These are phyloP conservation scores for Tupiocoris notatus DNA, from an alignment of 2,888 invertebrate genomes.

Conservation along the genomic window DNA sequence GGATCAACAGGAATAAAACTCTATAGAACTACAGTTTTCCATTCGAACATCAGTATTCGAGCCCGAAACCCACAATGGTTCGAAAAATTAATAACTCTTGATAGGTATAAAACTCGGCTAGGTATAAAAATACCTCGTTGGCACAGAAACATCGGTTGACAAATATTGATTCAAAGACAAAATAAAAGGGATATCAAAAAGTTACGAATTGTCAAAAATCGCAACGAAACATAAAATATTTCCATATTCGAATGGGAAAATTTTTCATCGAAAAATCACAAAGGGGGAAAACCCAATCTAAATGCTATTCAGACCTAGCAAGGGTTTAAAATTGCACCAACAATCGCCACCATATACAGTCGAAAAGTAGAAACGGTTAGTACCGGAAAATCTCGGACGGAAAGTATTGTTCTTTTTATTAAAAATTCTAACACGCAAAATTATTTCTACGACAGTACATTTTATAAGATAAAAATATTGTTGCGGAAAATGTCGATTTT, in stretches of 20 bases:
- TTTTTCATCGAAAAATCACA: no score
- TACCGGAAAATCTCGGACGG: slow-evolving; percentile 22
- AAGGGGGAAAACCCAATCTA: slow-evolving; percentile 4
- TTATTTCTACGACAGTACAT: slow-evolving; percentile 5
- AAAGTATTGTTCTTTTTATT: slow-evolving; percentile 23
- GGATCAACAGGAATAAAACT: no score
- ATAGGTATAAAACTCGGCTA: not conserved
- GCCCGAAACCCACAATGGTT: no score
- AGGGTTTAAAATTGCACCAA: slow-evolving; percentile 4
- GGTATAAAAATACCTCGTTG: not conserved
- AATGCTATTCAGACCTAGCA: slow-evolving; percentile 31
- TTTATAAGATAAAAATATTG: slow-evolving; percentile 18
- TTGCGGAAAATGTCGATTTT: not conserved
- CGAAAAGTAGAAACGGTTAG: not conserved
- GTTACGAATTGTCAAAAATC: no score
- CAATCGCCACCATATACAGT: not conserved
- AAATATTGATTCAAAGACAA: no score
- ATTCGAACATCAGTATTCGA: no score
- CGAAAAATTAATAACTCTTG: no score
- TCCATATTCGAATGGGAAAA: no score
- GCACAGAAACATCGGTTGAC: no score
- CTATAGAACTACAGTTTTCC: no score
- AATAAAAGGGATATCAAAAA: no score
- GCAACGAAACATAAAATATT: no score
- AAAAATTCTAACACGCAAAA: slow-evolving; percentile 18